Base-by-base conservation (phyloP, 2,113 vertebrate species). In the Sakesphorus luctuosus region DNA sequence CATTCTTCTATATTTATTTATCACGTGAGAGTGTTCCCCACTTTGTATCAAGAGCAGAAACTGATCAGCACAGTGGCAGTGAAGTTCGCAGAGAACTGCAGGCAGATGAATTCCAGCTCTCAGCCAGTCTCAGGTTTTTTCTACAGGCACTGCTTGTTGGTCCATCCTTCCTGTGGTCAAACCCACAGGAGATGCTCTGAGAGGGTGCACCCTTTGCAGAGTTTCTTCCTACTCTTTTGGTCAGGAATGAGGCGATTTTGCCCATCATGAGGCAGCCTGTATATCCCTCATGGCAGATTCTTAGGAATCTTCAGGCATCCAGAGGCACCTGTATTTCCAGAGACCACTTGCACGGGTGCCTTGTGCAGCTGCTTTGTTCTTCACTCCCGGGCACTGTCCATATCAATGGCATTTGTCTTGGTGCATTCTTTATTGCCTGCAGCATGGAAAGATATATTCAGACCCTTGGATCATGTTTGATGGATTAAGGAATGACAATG, bases 401-500 rank as follows among this genome's bases (percentile, higher is more conserved):
- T 61, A 76, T 85, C 65, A 65, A 61, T n/a, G 84, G 19, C 21
- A 75, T 77, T 61, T 71, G n/a, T 36, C 21, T 49, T 56, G n/a
- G 40, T 68, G 28, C 13, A 18, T 79, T 89, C 26, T 81, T 91
- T 81, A 61, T 38, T 79, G 33, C 56, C 65, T 4, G 2, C 61
- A 72, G 62, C 74, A 66, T 18, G 28, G 61, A 68, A 89, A 91
- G 25, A 46, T 47, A 67, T 18, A 75, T 50, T 86, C 49, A 89
- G 5, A 47, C 77, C 14, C 36, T 65, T 73, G 58, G 61, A 62
- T 87, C 91, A 79, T 72, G 58, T 52, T 62, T 61, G 43, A 50
- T 80, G 59, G 49, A 68, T 68, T 94, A 72, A 94, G 40, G 36
- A 89, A 61, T 78, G 78, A 81, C 92, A 94, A 89, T 59, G 5